Evolutionary conservation across 2,888 invertebrate genomes (phyloP), one percentile per base, ranked within the genome.

Genomic region (Anaspis maculata): DNA sequence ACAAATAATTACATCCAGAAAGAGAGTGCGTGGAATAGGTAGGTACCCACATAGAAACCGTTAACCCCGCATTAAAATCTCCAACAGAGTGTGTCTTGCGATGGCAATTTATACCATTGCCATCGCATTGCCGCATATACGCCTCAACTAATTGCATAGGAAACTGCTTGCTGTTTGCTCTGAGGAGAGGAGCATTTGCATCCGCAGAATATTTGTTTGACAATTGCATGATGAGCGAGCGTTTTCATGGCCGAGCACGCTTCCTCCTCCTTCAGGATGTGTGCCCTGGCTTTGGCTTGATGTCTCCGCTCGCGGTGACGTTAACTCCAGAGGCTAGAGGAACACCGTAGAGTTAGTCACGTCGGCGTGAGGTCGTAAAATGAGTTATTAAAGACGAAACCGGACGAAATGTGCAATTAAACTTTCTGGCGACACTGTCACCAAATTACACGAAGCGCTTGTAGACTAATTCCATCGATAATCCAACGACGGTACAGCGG

Each of bases 401-500:
- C 32, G 27, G 37, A 40, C 33, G 27, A 40, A 37, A 30, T 19
- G 26, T 24, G 34, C 31, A 41, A 41, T 41, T 41, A 41, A 41
- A 41, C 5, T 31, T 37, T 37, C 31, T 41, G 31, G 30, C 30
- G 34, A 29, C 41, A 37, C 34, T 38, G 32, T 37, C 32, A 34
- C 36, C 33, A 32, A 38, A 41, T 34, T 41, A 38, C 35, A 30
- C 27, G 34, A 37, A 31, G 25, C 25, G 33, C 34, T 41, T 37
- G 37, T 41, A 34, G 29, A 35, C 41, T 38, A 38, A 41, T 41
- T 41, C 35, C 32, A 32, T 35, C 34, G 40, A 40, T 40, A 40
- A 40, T 40, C 34, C 26, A 21, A 28, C 29, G 32, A 27, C 25
- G n/a, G n/a, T n/a, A n/a, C n/a, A n/a, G n/a, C n/a, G n/a, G n/a